Percentiles rank a stretch among this genome's conserved stretches.
Conservation (phyloP, 2,888 invertebrate species). For the Nesidiocoris tenuis region DNA sequence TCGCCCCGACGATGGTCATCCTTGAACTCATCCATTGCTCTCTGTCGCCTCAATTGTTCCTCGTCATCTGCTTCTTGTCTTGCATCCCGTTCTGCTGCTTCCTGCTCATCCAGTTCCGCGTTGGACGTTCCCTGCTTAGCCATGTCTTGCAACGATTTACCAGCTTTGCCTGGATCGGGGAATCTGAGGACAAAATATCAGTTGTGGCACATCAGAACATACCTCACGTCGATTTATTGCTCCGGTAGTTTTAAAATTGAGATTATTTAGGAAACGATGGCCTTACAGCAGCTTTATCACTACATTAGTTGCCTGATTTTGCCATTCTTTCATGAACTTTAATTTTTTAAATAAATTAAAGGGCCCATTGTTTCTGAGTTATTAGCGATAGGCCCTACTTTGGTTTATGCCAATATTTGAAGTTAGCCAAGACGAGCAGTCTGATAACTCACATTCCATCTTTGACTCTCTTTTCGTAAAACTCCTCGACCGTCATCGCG, state of each 20-base stretch:
- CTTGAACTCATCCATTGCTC: slow-evolving; percentile 82
- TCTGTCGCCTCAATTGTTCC: slow-evolving; percentile 64
- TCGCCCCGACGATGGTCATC: slow-evolving; percentile 83
- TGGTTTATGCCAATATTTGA: too few relatives aligned
- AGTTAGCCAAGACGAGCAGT: too few relatives aligned
- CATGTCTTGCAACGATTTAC: slow-evolving; percentile 50
- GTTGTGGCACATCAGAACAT: too few relatives aligned
- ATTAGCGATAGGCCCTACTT: too few relatives aligned
- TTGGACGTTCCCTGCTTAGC: slow-evolving; percentile 48
- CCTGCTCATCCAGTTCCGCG: slow-evolving; percentile 57
- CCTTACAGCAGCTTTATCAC: too few relatives aligned
- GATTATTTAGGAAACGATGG: too few relatives aligned
- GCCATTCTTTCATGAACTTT: too few relatives aligned
- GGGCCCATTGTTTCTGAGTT: too few relatives aligned
- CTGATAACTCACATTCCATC: slow-evolving; percentile 75
- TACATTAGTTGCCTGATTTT: too few relatives aligned
- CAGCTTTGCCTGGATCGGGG: slow-evolving; percentile 48
- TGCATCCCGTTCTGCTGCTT: slow-evolving; percentile 64
- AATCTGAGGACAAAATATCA: slow-evolving; percentile 47
- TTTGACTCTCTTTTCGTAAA: slow-evolving; percentile 81
- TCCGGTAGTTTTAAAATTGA: too few relatives aligned
- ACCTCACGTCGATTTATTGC: too few relatives aligned
- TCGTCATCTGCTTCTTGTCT: slow-evolving; percentile 72
- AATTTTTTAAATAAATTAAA: too few relatives aligned
- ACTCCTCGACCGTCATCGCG: slow-evolving; percentile 90